A percentile compares a stretch with the other conserved stretches of the same genome.
Evolutionary conservation across 2,797 vertebrate genomes (phyloP).

Genomic region (Melanotaenia pygmaea): DNA sequence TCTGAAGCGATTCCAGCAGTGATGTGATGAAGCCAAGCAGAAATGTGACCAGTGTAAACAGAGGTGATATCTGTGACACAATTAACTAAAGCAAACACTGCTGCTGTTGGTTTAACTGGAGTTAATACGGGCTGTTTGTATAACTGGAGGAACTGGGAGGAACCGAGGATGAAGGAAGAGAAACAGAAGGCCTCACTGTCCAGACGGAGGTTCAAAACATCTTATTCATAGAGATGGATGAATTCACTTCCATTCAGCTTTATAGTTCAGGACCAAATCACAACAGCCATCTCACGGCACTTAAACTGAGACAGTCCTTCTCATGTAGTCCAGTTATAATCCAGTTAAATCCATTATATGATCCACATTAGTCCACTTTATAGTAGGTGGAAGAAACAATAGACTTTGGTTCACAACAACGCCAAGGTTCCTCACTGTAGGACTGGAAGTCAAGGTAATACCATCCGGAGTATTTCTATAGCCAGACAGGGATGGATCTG

Average conservation of each 20-base stretch:
- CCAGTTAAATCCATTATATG: no score
- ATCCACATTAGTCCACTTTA: no score
- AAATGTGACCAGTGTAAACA: slow-evolving; percentile 33
- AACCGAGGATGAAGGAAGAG: slow-evolving; percentile 10
- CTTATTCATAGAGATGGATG: background rate
- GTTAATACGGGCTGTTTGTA: slow-evolving; percentile 34
- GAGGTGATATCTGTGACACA: slow-evolving; percentile 44
- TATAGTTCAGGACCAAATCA: background rate
- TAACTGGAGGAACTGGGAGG: slow-evolving; percentile 26
- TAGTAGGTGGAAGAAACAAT: no score
- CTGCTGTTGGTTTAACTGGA: slow-evolving; percentile 47
- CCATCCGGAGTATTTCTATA: no score
- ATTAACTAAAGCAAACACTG: slow-evolving; percentile 42
- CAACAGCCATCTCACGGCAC: no score
- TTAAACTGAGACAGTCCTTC: no score
- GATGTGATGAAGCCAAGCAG: slow-evolving; percentile 14
- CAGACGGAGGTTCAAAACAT: background rate
- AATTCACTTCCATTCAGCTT: background rate
- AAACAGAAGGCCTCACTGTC: slow-evolving; percentile 4
- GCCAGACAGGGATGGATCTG: no score
- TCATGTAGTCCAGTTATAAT: no score
- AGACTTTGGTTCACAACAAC: no score
- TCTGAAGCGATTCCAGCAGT: slow-evolving; percentile 17
- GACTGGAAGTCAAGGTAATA: no score
- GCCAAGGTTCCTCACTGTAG: no score